Percentiles rank a stretch among this genome's conserved stretches.
Conservation (phyloP, 2,888 invertebrate species). For the Bellardia bayeri region DNA sequence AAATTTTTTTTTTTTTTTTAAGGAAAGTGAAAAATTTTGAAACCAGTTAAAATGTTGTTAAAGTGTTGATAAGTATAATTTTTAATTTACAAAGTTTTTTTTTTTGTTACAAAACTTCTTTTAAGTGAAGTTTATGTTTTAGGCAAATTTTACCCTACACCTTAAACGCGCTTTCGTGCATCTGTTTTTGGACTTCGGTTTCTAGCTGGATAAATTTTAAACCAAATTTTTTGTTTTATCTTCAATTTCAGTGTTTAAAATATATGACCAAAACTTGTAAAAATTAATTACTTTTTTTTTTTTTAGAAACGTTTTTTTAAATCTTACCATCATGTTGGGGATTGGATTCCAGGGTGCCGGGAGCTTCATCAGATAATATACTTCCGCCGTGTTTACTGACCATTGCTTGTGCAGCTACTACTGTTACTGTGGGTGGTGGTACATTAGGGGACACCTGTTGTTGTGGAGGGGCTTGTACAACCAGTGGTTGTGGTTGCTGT, state of each 20-base stretch:
- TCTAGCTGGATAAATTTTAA: constrained; percentile 35
- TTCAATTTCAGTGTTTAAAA: constrained; percentile 25
- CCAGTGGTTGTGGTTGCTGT: constrained; percentile 69
- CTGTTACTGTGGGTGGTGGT: constrained; percentile 59
- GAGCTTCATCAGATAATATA: constrained; percentile 68
- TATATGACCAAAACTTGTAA: neutral
- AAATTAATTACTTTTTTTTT: neutral
- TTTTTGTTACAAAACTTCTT: constrained; percentile 6
- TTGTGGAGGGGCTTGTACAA: constrained; percentile 57
- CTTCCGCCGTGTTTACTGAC: constrained; percentile 17
- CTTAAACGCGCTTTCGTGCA: constrained; percentile 15
- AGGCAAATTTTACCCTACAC: constrained; percentile 13
- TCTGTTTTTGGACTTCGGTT: constrained; percentile 25
- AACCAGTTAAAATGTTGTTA: neutral
- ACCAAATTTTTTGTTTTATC: constrained; percentile 11
- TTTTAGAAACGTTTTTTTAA: constrained; percentile 1
- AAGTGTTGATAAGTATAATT: neutral
- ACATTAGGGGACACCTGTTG: constrained; percentile 54
- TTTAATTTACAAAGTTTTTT: constrained; percentile 51
- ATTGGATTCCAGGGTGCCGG: constrained; percentile 73
- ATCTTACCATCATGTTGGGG: constrained; percentile 83
- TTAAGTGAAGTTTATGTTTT: constrained; percentile 33
- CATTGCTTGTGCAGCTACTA: constrained; percentile 52
- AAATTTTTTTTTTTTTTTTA: neutral
- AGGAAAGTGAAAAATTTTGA: neutral